Evolutionary conservation across 2,888 invertebrate genomes (phyloP).

Genomic region (Ormyrus nitidulus): DNA sequence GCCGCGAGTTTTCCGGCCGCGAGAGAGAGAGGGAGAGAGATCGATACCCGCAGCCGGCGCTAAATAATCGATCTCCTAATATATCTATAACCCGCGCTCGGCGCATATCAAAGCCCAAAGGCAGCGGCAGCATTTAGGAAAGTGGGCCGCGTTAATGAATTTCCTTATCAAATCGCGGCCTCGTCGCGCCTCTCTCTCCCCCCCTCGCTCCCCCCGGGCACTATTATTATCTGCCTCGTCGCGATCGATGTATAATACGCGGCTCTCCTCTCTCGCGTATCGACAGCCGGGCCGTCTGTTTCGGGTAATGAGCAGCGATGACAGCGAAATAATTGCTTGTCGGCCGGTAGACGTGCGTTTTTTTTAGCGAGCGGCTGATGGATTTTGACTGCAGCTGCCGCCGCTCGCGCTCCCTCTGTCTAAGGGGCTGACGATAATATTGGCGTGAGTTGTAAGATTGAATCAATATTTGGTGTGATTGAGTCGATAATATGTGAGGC

Average conservation of each 20-base stretch:
- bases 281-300: background rate
- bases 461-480: constrained; percentile 29
- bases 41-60: background rate
- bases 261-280: background rate
- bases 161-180: constrained; percentile 69
- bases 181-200: constrained; percentile 58
- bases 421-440: background rate
- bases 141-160: constrained; percentile 72
- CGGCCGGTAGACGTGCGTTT: background rate
- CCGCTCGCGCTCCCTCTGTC: background rate
- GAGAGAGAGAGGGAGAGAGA: background rate
- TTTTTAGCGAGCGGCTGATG: background rate
- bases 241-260: constrained; percentile 14
- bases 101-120: background rate
- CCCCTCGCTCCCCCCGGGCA: background rate
- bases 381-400: background rate
- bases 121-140: constrained; percentile 54
- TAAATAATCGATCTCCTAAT: constrained; percentile 3
- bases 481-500: constrained; percentile 16
- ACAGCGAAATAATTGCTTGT: constrained; percentile 21
- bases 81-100: background rate
- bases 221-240: constrained; percentile 58
- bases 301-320: background rate
- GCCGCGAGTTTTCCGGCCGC: background rate
- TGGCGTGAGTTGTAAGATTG: constrained; percentile 4